Conservation (phyloP, 2,113 vertebrate species). For the Taurulus bubalis region DNA sequence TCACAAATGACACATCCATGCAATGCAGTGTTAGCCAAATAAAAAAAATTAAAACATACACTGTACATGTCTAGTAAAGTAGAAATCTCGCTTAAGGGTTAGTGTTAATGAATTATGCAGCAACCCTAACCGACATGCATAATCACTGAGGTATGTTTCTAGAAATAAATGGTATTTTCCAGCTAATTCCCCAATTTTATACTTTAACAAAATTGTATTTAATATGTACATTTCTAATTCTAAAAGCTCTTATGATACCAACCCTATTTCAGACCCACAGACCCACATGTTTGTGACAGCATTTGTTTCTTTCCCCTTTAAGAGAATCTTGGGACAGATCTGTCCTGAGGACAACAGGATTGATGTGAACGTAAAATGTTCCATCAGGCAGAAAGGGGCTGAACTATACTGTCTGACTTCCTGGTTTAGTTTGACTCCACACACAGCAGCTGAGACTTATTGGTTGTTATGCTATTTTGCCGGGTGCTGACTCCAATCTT, state of each 20-base stretch:
- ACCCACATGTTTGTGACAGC: not conserved
- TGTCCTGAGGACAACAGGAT: not conserved
- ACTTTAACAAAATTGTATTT: not conserved
- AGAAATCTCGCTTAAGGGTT: not conserved
- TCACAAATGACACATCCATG: not conserved
- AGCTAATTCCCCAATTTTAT: not conserved
- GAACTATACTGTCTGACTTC: constrained; percentile 46
- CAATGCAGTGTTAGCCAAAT: not conserved
- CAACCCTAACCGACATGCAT: not conserved
- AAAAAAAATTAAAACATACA: not conserved
- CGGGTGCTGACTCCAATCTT: constrained; percentile 73
- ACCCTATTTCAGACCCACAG: not conserved
- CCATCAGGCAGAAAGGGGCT: not conserved
- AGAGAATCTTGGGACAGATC: not conserved
- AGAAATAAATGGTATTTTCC: not conserved
- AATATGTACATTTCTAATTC: not conserved
- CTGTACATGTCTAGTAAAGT: too few species aligned
- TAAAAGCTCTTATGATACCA: not conserved
- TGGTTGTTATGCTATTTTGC: constrained; percentile 52
- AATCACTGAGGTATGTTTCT: not conserved
- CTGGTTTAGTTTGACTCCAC: constrained; percentile 54
- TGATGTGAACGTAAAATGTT: constrained; percentile 23
- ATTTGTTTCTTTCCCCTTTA: not conserved
- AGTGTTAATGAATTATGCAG: not conserved
- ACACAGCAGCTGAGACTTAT: constrained; percentile 40